These are phyloP conservation scores for Agrotis ipsilon DNA, from an alignment of 2,888 invertebrate species.

Conservation along the genomic window DNA sequence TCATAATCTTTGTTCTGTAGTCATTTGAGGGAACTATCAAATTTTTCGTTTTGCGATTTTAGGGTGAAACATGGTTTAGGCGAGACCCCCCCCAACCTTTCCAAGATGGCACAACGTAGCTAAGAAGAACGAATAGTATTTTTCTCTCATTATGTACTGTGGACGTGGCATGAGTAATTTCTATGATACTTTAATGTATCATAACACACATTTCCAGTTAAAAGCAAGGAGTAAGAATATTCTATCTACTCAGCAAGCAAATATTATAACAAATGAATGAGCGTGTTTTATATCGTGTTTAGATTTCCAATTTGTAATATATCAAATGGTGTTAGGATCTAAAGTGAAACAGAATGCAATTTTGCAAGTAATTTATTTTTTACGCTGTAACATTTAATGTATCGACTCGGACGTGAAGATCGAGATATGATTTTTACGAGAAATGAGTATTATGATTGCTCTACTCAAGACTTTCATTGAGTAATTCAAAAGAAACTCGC, in stretches of 20 bases:
- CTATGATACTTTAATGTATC: neutral
- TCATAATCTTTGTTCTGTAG: too few species aligned
- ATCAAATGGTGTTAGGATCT: slow-evolving; percentile 33
- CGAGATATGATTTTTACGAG: slow-evolving; percentile 19
- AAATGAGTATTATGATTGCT: slow-evolving; percentile 9
- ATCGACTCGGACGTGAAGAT: slow-evolving; percentile 23
- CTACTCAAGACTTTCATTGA: neutral
- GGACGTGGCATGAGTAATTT: neutral
- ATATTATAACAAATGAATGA: slow-evolving; percentile 18
- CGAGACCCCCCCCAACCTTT: too few species aligned
- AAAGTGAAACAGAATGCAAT: slow-evolving; percentile 26
- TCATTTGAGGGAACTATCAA: too few species aligned
- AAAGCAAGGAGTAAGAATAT: slow-evolving; percentile 14
- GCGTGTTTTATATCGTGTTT: slow-evolving; percentile 5
- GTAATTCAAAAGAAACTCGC: neutral
- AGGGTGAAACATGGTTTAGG: too few species aligned
- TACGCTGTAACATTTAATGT: slow-evolving; percentile 12
- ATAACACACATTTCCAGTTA: neutral
- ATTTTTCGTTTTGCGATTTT: too few species aligned
- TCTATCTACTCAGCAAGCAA: slow-evolving; percentile 17
- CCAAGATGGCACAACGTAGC: too few species aligned
- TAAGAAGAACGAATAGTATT: too few species aligned
- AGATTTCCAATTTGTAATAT: slow-evolving; percentile 25
- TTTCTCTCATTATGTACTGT: neutral
- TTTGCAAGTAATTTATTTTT: slow-evolving; percentile 26